phyloP scores from a whole-genome alignment of 2,888 invertebrate genomes.

The Dione vanillae region DNA sequence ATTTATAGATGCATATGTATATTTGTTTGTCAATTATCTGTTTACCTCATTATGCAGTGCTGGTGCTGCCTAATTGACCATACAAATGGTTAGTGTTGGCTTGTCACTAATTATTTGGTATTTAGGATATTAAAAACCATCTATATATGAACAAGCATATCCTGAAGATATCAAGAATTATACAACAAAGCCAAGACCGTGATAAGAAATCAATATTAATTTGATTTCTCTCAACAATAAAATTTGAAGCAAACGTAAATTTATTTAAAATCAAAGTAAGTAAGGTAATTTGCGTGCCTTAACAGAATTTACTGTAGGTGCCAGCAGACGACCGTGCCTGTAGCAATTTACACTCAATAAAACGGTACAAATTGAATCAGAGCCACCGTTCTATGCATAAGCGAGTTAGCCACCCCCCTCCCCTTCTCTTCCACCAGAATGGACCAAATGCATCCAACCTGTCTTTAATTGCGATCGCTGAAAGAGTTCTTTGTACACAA shows the following conservation, averaged over 20 bases:
- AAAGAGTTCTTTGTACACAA: slow-evolving; percentile 41
- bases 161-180: too few species aligned
- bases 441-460: slow-evolving; percentile 53
- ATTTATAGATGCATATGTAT: background rate
- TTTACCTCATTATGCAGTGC: background rate
- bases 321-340: slow-evolving; percentile 44
- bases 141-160: too few species aligned
- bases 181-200: background rate
- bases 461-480: slow-evolving; percentile 50
- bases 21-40: background rate
- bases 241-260: slow-evolving; percentile 17
- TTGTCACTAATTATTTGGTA: background rate
- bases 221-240: background rate
- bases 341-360: slow-evolving; percentile 66
- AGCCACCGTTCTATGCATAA: slow-evolving; percentile 53
- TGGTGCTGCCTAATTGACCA: background rate
- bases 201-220: background rate
- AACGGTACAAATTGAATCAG: slow-evolving; percentile 64
- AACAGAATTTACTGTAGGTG: slow-evolving; percentile 34
- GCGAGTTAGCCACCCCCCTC: slow-evolving; percentile 55
- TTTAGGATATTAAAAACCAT: background rate
- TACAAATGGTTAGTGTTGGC: background rate
- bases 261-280: slow-evolving; percentile 22
- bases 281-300: slow-evolving; percentile 27
- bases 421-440: slow-evolving; percentile 45